phyloP scores from a whole-genome alignment of 2,797 vertebrate genomes.

The Myotis pilosus region DNA sequence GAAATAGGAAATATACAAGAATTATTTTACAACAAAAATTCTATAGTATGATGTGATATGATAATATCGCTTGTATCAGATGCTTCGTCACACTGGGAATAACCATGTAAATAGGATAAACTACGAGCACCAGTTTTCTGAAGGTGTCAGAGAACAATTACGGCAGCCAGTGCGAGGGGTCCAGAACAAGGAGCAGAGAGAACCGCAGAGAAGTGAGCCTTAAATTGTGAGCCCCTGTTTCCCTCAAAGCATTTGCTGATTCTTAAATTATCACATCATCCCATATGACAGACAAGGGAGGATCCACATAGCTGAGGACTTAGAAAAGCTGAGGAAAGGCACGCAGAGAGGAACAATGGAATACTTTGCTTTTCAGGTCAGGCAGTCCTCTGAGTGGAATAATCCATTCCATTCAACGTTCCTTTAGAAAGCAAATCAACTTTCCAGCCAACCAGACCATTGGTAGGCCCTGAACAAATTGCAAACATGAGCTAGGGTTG shows the following conservation, averaged over 20 bases:
- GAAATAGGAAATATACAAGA: background rate
- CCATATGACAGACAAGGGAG: background rate
- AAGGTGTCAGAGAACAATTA: background rate
- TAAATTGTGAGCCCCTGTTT: background rate
- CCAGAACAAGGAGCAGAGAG: background rate
- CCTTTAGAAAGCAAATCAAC: slow-evolving; percentile 20
- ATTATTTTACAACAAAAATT: background rate
- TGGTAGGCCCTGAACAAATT: background rate
- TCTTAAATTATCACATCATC: background rate
- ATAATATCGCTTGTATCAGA: background rate
- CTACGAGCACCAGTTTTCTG: background rate
- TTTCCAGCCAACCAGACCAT: background rate
- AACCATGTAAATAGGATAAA: background rate
- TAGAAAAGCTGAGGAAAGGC: background rate
- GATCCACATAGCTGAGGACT: background rate
- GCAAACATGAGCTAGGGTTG: background rate
- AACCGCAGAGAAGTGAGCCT: background rate
- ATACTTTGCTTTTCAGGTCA: background rate
- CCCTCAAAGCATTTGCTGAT: background rate
- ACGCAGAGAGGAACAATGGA: background rate
- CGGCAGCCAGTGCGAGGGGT: background rate
- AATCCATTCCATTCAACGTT: background rate
- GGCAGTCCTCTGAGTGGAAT: background rate
- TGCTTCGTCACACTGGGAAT: background rate
- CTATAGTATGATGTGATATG: background rate